Evolutionary conservation across 2,113 vertebrate genomes (phyloP).

Genomic region (Mormyrus iriodes): DNA sequence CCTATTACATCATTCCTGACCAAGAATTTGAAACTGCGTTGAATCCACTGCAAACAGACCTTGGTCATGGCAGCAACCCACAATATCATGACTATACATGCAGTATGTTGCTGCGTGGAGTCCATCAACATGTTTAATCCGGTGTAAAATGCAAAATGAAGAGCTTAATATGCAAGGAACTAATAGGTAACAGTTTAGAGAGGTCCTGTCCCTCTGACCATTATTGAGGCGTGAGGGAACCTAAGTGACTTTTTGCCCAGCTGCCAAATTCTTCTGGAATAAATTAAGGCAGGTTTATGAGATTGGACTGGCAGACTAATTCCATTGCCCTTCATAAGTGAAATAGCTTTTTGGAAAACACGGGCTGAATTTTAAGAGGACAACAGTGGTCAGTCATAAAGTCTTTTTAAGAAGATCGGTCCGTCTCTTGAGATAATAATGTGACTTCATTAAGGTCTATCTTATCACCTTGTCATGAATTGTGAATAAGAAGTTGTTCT

Average conservation of each 20-base stretch:
- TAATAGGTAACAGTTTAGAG: not conserved
- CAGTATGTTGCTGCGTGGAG: not conserved
- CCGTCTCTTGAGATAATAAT: not conserved
- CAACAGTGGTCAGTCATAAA: not conserved
- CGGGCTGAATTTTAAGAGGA: not conserved
- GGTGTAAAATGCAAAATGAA: not conserved
- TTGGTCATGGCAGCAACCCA: not conserved
- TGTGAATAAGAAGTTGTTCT: not conserved
- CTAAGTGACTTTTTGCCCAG: not conserved
- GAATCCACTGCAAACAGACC: not conserved
- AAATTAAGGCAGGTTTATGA: not conserved
- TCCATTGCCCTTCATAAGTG: not conserved
- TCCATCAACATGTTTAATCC: not conserved
- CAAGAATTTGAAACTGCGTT: not conserved
- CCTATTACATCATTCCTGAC: not conserved
- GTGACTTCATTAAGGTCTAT: slow-evolving; percentile 1
- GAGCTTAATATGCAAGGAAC: not conserved
- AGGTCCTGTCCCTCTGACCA: not conserved
- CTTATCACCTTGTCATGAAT: not conserved
- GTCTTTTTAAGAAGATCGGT: not conserved
- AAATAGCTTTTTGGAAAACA: not conserved
- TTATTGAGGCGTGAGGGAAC: not conserved
- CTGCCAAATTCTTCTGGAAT: not conserved
- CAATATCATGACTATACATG: not conserved
- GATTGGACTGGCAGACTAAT: slow-evolving; percentile 2